Base-by-base conservation (phyloP, 2,797 vertebrate species). In the Sebastiscus albofasciatus region DNA sequence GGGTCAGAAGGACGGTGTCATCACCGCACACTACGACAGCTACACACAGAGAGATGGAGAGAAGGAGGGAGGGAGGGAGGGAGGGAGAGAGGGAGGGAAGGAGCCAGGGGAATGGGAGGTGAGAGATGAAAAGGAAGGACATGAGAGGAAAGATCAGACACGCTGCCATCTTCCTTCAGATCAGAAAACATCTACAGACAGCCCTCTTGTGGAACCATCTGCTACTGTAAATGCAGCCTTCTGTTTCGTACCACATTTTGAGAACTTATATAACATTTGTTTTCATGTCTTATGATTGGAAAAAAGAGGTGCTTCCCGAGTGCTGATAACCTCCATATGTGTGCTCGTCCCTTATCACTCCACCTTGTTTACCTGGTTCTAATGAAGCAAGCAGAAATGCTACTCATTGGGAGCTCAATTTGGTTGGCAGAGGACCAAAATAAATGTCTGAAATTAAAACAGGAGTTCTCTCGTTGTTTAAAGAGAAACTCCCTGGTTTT, bases 1-100 rank as follows among this genome's bases (percentile, higher is more conserved):
- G 95, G 78, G 96, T 97, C 94, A 97, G 87, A 94, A 95, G 94
- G 83, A 96, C 90, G 77, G 94, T 88, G 83, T 99, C 98, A 94
- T 99, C 98, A 66, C 94, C 92, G 85, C 91, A 94, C 91, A 94
- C 94, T 96, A 97, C 34, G 68, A 93, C 92, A 93, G 95, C 96
- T 95, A 16, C 5, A 68, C 12, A 26, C 5, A 10, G 13, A 67
- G 69, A 60, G 4, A 46, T 0, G 2, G n/a, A 29, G 29, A 34
- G 12, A n/a, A 18, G 59, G 49, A n/a, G n/a, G 11, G 12, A 29
- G 18, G 20, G 20, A 20, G 58, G 26, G 11, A 39, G 24, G 12
- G n/a, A 29, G 29, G 1, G 39, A 14, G 13, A 0, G 5, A 34
- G 10, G 16, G 20, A 27, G 29, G 4, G 33, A n/a, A 18, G 6